Conservation (phyloP, 64 coral and sea anemone species). For the Montipora cactus region DNA sequence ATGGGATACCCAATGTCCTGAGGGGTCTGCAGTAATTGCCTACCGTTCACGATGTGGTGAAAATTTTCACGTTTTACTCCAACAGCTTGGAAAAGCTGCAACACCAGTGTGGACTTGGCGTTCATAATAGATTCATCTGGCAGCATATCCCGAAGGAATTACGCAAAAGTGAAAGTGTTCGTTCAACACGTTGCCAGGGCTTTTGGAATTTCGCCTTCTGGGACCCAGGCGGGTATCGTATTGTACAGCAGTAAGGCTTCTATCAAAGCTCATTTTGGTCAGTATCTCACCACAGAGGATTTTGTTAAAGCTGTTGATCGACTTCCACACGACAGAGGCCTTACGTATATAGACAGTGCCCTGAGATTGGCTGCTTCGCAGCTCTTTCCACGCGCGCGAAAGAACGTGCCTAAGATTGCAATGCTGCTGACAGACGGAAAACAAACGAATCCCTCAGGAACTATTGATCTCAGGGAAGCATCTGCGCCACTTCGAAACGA, state of each 20-base stretch:
- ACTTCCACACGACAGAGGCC: slow-evolving; percentile 51
- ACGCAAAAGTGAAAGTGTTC: slow-evolving; percentile 59
- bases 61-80: not conserved
- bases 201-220: slow-evolving; percentile 64
- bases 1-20: too few species aligned
- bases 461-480: not conserved
- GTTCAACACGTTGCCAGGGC: slow-evolving; percentile 59
- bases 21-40: too few species aligned
- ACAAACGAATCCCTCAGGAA: slow-evolving; percentile 30
- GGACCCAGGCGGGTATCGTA: slow-evolving; percentile 66
- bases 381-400: slow-evolving; percentile 50
- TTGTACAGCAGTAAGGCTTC: slow-evolving; percentile 66
- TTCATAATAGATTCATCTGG: slow-evolving; percentile 90
- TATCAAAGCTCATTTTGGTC: slow-evolving; percentile 44
- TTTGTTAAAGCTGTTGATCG: slow-evolving; percentile 60
- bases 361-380: slow-evolving; percentile 63
- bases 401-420: slow-evolving; percentile 29
- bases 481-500: not conserved
- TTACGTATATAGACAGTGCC: slow-evolving; percentile 71
- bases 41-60: too few species aligned
- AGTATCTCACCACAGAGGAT: slow-evolving; percentile 41
- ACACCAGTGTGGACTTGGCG: slow-evolving; percentile 64
- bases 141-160: slow-evolving; percentile 67
- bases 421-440: slow-evolving; percentile 40
- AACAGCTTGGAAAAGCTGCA: slow-evolving; percentile 39